phyloP scores from a whole-genome alignment of 2,797 vertebrate species.

The Ctenopoma kingsleyae region DNA sequence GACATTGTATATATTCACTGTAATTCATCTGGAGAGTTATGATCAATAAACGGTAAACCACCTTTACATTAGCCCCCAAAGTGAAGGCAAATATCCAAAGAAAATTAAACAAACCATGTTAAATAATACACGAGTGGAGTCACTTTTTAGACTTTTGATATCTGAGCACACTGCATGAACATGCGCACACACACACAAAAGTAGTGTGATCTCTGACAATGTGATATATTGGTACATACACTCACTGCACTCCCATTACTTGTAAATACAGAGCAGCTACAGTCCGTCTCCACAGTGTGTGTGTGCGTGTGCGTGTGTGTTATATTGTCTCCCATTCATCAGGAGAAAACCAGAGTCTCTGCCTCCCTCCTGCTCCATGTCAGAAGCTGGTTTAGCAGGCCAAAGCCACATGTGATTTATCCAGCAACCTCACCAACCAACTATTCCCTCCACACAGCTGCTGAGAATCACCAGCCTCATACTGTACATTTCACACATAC shows the following conservation, averaged over 20 bases:
- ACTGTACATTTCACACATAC: conserved; percentile 39
- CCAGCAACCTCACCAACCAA: conserved; percentile 81
- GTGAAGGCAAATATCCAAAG: conserved; percentile 39
- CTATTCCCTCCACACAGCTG: conserved; percentile 82
- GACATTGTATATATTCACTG: conserved; percentile 18
- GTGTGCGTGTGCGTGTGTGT: conserved; percentile 28
- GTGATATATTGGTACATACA: conserved; percentile 53
- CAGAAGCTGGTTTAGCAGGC: conserved; percentile 67
- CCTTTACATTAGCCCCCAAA: conserved; percentile 33
- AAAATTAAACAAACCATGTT: conserved; percentile 46
- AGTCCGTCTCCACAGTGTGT: conserved; percentile 26
- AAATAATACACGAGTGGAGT: conserved; percentile 34
- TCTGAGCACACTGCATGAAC: conserved; percentile 8
- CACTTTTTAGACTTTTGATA: conserved; percentile 29
- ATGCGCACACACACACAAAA: background rate
- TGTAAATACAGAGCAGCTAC: conserved; percentile 63
- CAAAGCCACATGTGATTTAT: conserved; percentile 82
- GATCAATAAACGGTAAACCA: conserved; percentile 44
- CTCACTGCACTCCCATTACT: conserved; percentile 56
- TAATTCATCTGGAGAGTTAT: conserved; percentile 45
- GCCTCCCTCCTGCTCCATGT: conserved; percentile 71
- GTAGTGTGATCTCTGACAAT: conserved; percentile 53
- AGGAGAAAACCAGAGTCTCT: conserved; percentile 67
- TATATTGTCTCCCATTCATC: conserved; percentile 68
- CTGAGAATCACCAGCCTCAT: conserved; percentile 75